A percentile compares a stretch with the other conserved stretches of the same genome.
Conservation (phyloP, 2,888 invertebrate species). For the Pardosa pseudoannulata region DNA sequence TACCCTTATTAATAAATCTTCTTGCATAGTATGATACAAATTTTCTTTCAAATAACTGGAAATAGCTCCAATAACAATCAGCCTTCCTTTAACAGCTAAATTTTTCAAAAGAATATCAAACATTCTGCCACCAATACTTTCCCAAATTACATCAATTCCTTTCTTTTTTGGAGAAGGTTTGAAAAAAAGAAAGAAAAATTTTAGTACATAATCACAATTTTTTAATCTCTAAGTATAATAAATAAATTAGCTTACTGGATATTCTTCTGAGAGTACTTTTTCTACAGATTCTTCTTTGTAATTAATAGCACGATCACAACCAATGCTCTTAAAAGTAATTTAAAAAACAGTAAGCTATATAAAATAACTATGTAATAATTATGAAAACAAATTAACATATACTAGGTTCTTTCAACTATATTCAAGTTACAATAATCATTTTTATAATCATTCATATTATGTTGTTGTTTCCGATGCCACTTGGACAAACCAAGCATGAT, state of each 20-base stretch:
- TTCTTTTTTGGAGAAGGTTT: slow-evolving; percentile 17
- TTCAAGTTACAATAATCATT: no score
- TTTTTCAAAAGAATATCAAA: slow-evolving; percentile 67
- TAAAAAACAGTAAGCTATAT: no score
- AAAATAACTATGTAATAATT: no score
- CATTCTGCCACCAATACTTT: slow-evolving; percentile 70
- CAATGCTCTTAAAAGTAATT: slow-evolving; percentile 43
- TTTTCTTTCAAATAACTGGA: slow-evolving; percentile 75
- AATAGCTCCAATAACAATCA: slow-evolving; percentile 77
- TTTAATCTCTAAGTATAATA: no score
- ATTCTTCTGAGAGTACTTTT: slow-evolving; percentile 49
- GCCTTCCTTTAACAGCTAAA: slow-evolving; percentile 76
- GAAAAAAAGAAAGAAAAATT: neutral
- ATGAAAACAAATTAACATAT: no score
- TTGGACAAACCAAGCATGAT: no score
- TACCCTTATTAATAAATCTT: slow-evolving; percentile 37
- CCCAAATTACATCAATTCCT: slow-evolving; percentile 73
- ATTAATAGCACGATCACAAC: slow-evolving; percentile 61
- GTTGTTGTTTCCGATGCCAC: no score
- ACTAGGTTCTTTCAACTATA: no score
- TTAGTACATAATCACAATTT: no score
- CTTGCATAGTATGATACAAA: neutral
- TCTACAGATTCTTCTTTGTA: slow-evolving; percentile 46
- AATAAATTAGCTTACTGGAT: slow-evolving; percentile 39
- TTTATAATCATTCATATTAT: no score